phyloP scores from a whole-genome alignment of 2,113 vertebrate species.

The Stigmatopora argus region DNA sequence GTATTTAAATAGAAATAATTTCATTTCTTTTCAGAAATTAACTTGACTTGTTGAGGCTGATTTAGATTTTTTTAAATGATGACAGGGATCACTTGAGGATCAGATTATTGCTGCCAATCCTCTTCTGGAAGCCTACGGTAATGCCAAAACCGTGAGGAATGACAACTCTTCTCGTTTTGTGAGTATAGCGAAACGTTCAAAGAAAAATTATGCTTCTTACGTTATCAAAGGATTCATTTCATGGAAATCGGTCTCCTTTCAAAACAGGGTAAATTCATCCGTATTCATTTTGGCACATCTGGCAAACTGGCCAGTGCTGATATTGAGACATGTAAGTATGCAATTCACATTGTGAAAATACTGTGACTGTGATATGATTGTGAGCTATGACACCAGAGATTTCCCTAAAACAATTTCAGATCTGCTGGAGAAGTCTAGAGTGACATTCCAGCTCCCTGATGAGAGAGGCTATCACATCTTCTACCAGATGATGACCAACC shows the following conservation, averaged over 20 bases:
- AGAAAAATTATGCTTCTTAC: neutral
- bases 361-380: neutral
- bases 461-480: slow-evolving; percentile 65
- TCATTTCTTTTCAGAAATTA: neutral
- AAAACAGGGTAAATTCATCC: slow-evolving; percentile 64
- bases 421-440: slow-evolving; percentile 64
- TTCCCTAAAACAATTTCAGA: slow-evolving; percentile 29
- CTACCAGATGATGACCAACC: slow-evolving; percentile 63
- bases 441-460: slow-evolving; percentile 55
- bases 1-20: neutral
- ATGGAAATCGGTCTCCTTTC: neutral
- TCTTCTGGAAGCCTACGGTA: slow-evolving; percentile 60
- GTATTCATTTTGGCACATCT: slow-evolving; percentile 53
- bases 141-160: slow-evolving; percentile 60
- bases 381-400: neutral
- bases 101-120: slow-evolving; percentile 62
- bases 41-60: neutral
- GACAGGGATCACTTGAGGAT: slow-evolving; percentile 53
- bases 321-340: slow-evolving; percentile 60
- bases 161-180: slow-evolving; percentile 63
- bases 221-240: rapidly evolving
- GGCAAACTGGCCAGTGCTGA: slow-evolving; percentile 61
- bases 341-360: neutral
- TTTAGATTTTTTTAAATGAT: neutral
- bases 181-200: slow-evolving; percentile 24